A percentile compares a stretch with the other conserved stretches of the same genome.
These are phyloP conservation scores for Hepsetus odoe DNA, from an alignment of 2,113 vertebrate genomes.

Conservation along the genomic window DNA sequence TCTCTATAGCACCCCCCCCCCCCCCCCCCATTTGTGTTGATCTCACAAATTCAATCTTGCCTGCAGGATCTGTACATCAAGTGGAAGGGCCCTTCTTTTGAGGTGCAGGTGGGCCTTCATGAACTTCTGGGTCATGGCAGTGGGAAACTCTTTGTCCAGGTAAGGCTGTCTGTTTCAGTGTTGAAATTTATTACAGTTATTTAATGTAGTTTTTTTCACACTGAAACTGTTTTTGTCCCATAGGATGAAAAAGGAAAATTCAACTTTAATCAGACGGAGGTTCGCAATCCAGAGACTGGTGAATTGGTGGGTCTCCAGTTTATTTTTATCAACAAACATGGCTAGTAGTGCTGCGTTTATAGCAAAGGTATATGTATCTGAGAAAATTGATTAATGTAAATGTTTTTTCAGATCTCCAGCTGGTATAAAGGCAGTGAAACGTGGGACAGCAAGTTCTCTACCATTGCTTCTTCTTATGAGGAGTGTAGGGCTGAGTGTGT, in stretches of 20 bases:
- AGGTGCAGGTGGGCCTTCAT: slow-evolving; percentile 91
- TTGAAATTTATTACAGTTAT: background rate
- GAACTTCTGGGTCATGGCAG: slow-evolving; percentile 90
- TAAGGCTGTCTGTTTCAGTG: slow-evolving; percentile 50
- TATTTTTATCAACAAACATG: background rate
- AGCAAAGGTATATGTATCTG: slow-evolving; percentile 52
- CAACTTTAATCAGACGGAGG: slow-evolving; percentile 82
- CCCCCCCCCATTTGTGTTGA: no score
- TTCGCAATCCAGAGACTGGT: slow-evolving; percentile 86
- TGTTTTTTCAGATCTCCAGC: slow-evolving; percentile 79
- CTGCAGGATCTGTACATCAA: slow-evolving; percentile 85
- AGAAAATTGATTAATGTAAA: slow-evolving; percentile 27
- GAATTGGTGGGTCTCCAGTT: slow-evolving; percentile 74
- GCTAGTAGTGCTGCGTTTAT: background rate
- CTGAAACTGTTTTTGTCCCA: background rate
- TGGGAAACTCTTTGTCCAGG: slow-evolving; percentile 90
- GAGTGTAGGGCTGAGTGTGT: slow-evolving; percentile 91
- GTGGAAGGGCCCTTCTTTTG: slow-evolving; percentile 88
- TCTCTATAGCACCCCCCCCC: no score
- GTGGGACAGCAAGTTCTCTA: slow-evolving; percentile 92
- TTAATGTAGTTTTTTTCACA: no score
- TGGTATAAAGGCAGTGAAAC: slow-evolving; percentile 90
- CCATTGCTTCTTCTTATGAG: slow-evolving; percentile 88
- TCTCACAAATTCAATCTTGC: background rate
- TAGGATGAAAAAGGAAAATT: slow-evolving; percentile 84